A percentile compares a stretch with the other conserved stretches of the same genome.
Evolutionary conservation across 2,113 vertebrate genomes (phyloP).

Genomic region (Hemichromis elongatus): DNA sequence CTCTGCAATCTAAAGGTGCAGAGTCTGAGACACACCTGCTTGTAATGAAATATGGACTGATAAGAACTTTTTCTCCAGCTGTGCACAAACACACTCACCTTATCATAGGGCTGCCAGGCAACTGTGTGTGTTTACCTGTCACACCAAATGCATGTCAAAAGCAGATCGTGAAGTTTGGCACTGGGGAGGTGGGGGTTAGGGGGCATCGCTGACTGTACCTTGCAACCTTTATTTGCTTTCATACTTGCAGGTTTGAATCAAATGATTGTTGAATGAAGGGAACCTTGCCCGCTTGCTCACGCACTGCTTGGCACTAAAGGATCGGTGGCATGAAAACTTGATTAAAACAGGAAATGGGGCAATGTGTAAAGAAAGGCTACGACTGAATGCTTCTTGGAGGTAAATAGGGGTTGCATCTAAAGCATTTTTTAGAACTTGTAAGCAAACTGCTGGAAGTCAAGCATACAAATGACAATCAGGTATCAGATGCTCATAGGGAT

Average conservation of each 20-base stretch:
- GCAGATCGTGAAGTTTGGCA: not conserved
- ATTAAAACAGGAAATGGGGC: not conserved
- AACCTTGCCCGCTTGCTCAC: not conserved
- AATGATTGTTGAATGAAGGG: not conserved
- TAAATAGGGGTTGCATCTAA: not conserved
- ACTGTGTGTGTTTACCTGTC: constrained; percentile 20
- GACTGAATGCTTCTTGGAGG: not conserved
- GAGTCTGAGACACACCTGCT: constrained; percentile 11
- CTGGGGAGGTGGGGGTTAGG: not conserved
- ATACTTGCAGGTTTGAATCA: constrained; percentile 3
- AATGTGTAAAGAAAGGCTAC: not conserved
- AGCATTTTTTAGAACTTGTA: not conserved
- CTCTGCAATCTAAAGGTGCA: not conserved
- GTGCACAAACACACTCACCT: not conserved
- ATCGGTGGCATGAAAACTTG: not conserved
- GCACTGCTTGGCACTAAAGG: not conserved
- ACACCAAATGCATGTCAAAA: not conserved
- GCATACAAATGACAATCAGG: not conserved
- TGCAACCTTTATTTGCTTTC: constrained; percentile 30
- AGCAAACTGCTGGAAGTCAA: not conserved
- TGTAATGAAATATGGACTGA: constrained; percentile 11
- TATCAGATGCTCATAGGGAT: not conserved
- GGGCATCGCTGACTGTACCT: not conserved
- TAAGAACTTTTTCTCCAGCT: constrained; percentile 22
- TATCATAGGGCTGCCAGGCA: constrained; percentile 28